Conservation (phyloP, 2,797 vertebrate genomes). For the Naso thynnoides region DNA sequence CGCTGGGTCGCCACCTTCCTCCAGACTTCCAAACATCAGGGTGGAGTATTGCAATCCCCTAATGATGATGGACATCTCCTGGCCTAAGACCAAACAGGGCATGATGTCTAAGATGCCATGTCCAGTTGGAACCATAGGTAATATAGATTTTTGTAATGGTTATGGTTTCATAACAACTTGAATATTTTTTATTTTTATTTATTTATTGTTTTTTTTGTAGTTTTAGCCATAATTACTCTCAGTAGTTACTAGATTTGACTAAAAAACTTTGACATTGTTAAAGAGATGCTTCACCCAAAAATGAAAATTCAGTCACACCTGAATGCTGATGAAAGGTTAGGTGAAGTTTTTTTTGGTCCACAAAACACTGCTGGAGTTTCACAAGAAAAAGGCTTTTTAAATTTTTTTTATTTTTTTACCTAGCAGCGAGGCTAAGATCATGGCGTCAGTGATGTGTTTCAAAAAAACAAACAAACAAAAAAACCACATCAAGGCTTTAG, state of each 20-base stretch:
- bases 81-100: conserved; percentile 94
- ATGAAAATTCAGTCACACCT: too few species aligned
- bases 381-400: too few species aligned
- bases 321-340: too few species aligned
- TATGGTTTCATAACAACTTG: not conserved
- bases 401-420: too few species aligned
- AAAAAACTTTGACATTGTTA: not conserved
- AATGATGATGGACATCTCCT: conserved; percentile 91
- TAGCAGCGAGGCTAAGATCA: too few species aligned
- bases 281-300: not conserved
- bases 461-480: too few species aligned
- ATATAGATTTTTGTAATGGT: not conserved
- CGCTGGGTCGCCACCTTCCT: conserved; percentile 83
- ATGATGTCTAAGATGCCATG: conserved; percentile 90
- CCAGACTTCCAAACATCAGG: conserved; percentile 87
- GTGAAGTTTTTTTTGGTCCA: too few species aligned
- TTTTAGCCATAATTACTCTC: not conserved
- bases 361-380: too few species aligned
- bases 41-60: conserved; percentile 91
- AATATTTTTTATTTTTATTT: too few species aligned
- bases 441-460: too few species aligned
- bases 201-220: too few species aligned
- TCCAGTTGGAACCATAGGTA: conserved; percentile 93
- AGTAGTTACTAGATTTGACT: not conserved
- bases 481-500: too few species aligned